These are phyloP conservation scores for Tiaroga cobitis DNA, from an alignment of 2,797 vertebrate genomes.

Conservation along the genomic window DNA sequence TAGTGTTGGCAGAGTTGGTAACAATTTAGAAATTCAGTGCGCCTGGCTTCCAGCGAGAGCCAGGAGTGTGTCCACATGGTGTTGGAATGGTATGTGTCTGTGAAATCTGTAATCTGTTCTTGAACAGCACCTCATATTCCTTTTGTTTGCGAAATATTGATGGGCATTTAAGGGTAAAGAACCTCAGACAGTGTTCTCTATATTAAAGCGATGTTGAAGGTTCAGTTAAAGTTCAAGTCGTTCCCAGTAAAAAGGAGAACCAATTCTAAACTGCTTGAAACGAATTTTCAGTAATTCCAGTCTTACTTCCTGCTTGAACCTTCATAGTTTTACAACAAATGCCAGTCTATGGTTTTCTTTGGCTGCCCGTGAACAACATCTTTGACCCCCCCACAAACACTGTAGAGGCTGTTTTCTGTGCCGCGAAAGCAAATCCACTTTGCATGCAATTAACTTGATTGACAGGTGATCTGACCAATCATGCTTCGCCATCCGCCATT, in stretches of 20 bases:
- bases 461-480: too few species aligned
- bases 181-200: neutral
- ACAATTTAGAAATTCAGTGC: constrained; percentile 1
- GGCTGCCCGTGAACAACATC: neutral
- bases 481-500: too few species aligned
- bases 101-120: neutral
- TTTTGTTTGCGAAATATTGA: constrained; percentile 19
- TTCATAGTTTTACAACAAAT: neutral
- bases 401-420: neutral
- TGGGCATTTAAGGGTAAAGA: neutral
- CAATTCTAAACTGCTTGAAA: neutral
- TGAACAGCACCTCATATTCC: neutral
- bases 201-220: neutral
- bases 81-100: neutral
- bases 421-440: too few species aligned
- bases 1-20: constrained; percentile 8
- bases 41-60: neutral
- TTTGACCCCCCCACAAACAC: neutral
- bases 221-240: neutral
- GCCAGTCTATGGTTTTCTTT: neutral
- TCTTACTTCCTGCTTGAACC: neutral
- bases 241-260: too few species aligned
- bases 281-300: neutral
- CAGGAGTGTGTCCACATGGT: neutral
- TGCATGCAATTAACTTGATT: too few species aligned